These are phyloP conservation scores for Syrphus vitripennis DNA, from an alignment of 2,888 invertebrate species.

Conservation along the genomic window DNA sequence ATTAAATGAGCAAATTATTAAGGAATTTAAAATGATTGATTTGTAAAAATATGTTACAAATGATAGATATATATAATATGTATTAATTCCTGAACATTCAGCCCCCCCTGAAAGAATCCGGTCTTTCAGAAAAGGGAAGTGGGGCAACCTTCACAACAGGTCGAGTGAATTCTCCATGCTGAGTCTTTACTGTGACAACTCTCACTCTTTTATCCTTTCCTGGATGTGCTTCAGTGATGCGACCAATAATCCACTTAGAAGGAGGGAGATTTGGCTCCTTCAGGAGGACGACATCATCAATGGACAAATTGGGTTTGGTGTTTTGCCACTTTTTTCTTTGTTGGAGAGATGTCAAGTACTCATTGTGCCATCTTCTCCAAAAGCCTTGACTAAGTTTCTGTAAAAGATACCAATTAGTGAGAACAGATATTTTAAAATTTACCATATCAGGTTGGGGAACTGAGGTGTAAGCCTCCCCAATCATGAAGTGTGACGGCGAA, in stretches of 20 bases:
- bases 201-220: not conserved
- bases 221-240: not conserved
- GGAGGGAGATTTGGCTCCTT: not conserved
- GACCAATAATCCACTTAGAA: not conserved
- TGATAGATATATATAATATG: no score
- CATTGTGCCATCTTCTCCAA: not conserved
- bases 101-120: not conserved
- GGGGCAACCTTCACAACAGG: not conserved
- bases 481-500: conserved; percentile 6
- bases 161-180: not conserved
- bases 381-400: not conserved
- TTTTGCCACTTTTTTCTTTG: not conserved
- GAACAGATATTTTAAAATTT: not conserved
- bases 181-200: not conserved
- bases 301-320: not conserved
- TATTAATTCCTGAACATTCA: not conserved
- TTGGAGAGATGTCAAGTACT: not conserved
- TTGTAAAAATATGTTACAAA: no score
- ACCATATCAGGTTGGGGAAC: not conserved
- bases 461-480: conserved; percentile 1
- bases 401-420: conserved; percentile 10
- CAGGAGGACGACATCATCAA: not conserved
- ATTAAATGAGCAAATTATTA: no score
- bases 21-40: no score
- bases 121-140: not conserved